phyloP scores from a whole-genome alignment of 2,113 vertebrate species.

The Rhabdomys dilectus region DNA sequence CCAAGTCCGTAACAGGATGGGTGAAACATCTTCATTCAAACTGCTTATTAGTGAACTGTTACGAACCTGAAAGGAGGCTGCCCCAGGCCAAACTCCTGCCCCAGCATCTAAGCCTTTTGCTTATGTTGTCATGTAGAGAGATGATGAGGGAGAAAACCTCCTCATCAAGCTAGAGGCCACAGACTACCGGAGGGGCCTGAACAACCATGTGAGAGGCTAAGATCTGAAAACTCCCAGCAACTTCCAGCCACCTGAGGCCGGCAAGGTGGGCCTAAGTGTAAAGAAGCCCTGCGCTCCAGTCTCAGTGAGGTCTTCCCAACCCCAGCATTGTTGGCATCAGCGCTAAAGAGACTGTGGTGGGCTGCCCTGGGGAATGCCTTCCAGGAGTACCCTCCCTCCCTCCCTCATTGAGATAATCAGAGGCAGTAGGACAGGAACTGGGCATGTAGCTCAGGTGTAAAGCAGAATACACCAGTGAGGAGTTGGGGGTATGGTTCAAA shows the following conservation, averaged over 20 bases:
- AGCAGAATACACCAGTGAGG: not conserved
- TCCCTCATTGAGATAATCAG: fast-evolving
- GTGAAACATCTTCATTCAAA: not conserved
- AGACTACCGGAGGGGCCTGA: not conserved
- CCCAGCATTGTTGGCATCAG: fast-evolving
- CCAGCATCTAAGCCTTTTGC: fast-evolving
- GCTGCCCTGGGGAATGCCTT: not conserved
- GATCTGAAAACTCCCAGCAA: not conserved
- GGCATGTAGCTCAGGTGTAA: not conserved
- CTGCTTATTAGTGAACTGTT: not conserved
- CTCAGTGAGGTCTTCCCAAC: not conserved
- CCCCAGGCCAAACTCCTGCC: not conserved
- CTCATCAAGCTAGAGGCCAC: not conserved
- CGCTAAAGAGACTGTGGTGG: fast-evolving
- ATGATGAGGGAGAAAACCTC: not conserved
- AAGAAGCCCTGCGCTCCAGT: not conserved
- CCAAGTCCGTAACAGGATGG: not conserved
- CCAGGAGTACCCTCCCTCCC: fast-evolving
- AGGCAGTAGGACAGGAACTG: not conserved
- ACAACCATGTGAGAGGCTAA: not conserved
- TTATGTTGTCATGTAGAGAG: not conserved
- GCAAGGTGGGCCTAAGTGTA: too few relatives aligned
- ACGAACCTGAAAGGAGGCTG: not conserved
- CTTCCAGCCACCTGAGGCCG: not conserved
- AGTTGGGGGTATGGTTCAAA: not conserved